Evolutionary conservation across 2,113 vertebrate species (phyloP).

Genomic region (Tetrao urogallus): DNA sequence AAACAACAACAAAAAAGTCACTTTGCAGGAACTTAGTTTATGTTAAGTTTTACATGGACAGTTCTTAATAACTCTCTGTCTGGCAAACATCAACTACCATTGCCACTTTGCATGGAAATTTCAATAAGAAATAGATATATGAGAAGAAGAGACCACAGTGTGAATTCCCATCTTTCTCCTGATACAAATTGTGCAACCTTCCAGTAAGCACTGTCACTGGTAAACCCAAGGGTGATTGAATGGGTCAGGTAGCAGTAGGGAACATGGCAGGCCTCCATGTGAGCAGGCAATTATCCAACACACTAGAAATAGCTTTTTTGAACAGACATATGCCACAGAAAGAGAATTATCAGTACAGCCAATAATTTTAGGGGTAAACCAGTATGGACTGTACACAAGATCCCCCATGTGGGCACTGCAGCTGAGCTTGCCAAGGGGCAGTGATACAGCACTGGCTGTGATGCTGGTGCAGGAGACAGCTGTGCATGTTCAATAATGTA

Average conservation of each 20-base stretch:
- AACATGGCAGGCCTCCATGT: neutral
- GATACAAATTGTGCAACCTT: neutral
- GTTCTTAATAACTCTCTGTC: neutral
- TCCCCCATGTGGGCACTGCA: neutral
- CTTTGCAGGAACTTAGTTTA: neutral
- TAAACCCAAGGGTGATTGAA: neutral
- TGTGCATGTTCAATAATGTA: neutral
- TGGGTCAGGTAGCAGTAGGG: neutral
- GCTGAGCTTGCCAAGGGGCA: neutral
- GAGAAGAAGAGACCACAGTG: neutral
- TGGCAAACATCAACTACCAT: accelerated
- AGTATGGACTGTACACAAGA: neutral
- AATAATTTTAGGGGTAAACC: slow-evolving; percentile 18
- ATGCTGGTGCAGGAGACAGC: neutral
- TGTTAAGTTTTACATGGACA: neutral
- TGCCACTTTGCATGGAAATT: neutral
- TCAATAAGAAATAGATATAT: neutral
- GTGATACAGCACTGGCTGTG: neutral
- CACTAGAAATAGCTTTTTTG: neutral
- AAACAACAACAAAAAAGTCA: neutral
- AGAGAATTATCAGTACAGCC: neutral
- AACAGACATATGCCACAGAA: slow-evolving; percentile 10
- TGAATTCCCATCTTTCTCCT: neutral
- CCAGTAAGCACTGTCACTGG: neutral
- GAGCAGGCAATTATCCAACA: neutral